A percentile compares a stretch with the other conserved stretches of the same genome.
Evolutionary conservation across 2,797 vertebrate genomes (phyloP).

Genomic region (Notolabrus celidotus): DNA sequence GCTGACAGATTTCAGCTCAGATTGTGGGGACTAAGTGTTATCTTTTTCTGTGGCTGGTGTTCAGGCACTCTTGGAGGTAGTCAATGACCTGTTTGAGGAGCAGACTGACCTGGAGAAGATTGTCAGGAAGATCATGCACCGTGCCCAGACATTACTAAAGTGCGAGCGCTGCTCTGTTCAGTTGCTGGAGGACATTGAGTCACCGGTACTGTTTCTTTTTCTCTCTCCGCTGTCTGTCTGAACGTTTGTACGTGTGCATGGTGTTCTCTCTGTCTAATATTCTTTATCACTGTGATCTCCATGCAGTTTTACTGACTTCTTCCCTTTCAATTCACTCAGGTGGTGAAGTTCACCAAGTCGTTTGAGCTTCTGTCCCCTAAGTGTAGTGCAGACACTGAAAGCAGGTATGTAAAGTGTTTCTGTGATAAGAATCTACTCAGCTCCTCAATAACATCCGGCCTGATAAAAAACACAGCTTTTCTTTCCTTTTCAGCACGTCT

Average conservation of each 20-base stretch:
- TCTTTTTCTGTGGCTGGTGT: constrained; percentile 54
- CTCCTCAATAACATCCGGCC: constrained; percentile 3
- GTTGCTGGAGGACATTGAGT: constrained; percentile 97
- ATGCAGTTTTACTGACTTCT: constrained; percentile 21
- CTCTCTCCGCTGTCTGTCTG: constrained; percentile 23
- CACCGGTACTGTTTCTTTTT: constrained; percentile 87
- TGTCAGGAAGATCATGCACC: constrained; percentile 99
- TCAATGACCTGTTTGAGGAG: constrained; percentile 99
- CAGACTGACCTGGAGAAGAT: constrained; percentile 99
- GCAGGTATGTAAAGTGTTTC: constrained; percentile 85
- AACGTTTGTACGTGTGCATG: constrained; percentile 17
- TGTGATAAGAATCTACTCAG: not conserved
- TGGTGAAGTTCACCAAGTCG: constrained; percentile 99
- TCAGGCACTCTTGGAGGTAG: constrained; percentile 96
- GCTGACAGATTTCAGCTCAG: constrained; percentile 33
- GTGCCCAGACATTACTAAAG: constrained; percentile 96
- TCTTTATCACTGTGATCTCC: not conserved
- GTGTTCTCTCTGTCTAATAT: constrained; percentile 10
- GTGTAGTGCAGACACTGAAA: constrained; percentile 95
- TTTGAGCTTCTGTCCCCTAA: constrained; percentile 98
- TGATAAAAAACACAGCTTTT: constrained; percentile 16
- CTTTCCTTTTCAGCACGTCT: constrained; percentile 8
- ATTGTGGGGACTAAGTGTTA: constrained; percentile 23
- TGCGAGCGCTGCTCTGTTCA: constrained; percentile 98
- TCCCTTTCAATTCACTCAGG: constrained; percentile 80